Base-by-base conservation (phyloP, 2,888 invertebrate species). In the Ptilodon capucinus region DNA sequence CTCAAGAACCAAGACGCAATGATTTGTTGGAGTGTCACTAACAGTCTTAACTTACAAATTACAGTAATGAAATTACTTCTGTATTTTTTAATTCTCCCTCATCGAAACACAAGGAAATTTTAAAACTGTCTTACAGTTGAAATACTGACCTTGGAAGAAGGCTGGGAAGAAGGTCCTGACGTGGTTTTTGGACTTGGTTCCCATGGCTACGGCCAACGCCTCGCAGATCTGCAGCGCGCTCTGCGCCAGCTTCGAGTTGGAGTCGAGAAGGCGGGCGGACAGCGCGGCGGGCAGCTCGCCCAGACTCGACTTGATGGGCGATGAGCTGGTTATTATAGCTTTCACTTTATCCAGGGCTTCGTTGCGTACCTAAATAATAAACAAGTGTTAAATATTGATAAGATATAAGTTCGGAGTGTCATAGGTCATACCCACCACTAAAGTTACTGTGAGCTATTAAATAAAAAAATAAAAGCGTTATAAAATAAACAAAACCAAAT, bases 191-290 rank as follows among this genome's bases (percentile, higher is more conserved):
- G 95, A 94, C 40, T 95, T 93, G 0, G 95, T 81, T 0, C 98
- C 98, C 94, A 98, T 95, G 0, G 97, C 95, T 0, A 92, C 92
- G 0, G 96, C 97, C 19, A 99, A 86, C 23, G 92, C 92, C 68
- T 97, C 95, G 72, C 97, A 97, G 51, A 98, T 95, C 47, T 94
- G 94, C 38, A 98, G 84, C 0, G 98, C 94, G 13, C 94, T 94
- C 69, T 96, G 96, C 0, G 97, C 97, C 58, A 99, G 93, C 81
- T 97, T 98, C 18, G 97, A 97, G 87, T 99, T 99, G 40, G 97
- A 97, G 78, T 99, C 99, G 0, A 95, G 88, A 13, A 98, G 88
- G 1, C 98, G 92, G 0, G 93, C 93, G 0, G 94, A 94, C 9
- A 99, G 81, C 0, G 95, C 95, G 44, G 95, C 94, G 0, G 97